Evolutionary conservation across 2,113 vertebrate species (phyloP).

Genomic region (Tachycineta bicolor): DNA sequence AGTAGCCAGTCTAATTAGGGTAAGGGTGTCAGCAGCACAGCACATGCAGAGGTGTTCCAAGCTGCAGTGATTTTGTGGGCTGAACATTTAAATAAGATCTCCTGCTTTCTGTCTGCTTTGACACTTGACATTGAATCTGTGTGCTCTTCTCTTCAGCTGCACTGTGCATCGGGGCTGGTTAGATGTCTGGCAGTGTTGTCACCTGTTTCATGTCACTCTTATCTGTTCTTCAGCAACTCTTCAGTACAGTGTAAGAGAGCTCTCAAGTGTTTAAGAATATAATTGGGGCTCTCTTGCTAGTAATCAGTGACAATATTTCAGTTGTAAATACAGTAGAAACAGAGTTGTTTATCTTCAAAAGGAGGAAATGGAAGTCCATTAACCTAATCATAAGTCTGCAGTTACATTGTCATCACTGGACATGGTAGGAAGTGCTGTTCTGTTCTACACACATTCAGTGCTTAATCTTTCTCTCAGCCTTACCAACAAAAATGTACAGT

Average conservation of each 20-base stretch:
- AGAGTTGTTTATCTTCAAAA: neutral
- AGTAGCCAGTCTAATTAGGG: neutral
- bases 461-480: neutral
- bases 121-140: neutral
- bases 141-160: neutral
- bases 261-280: neutral
- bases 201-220: neutral
- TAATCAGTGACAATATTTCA: conserved; percentile 3
- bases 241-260: neutral
- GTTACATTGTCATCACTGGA: neutral
- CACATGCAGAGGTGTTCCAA: neutral
- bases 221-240: neutral
- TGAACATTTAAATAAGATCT: neutral
- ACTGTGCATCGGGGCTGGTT: neutral
- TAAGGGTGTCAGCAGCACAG: neutral
- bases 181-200: neutral
- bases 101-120: neutral
- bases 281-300: neutral
- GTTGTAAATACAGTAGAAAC: neutral
- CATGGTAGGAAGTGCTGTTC: neutral
- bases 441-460: neutral
- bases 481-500: neutral
- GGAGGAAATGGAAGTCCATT: neutral
- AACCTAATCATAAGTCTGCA: neutral
- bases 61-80: neutral